Base-by-base conservation (phyloP, 2,888 invertebrate genomes). In the Argynnis bischoffii region DNA sequence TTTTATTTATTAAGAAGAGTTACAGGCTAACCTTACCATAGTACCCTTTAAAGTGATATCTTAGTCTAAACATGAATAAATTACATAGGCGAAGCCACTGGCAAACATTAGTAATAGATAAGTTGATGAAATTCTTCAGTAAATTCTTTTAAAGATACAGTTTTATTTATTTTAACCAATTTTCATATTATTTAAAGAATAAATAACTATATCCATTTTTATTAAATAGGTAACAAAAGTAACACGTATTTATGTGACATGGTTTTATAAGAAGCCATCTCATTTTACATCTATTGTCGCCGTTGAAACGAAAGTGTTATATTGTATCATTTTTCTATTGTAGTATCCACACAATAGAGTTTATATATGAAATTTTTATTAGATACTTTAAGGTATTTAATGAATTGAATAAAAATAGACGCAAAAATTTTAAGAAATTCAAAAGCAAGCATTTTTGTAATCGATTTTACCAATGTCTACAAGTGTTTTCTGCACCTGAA, bases 261-360 rank as follows among this genome's bases (percentile, higher is more conserved):
- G 57, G 46, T 57, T 47, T 57, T 47, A 47, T 47, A 57, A 57
- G 57, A 57, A 57, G 57, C 21, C 15, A 53, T 53, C 53, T 53
- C 57, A 65, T 59, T 65, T 65, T 47, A 53, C 53, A 26, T 65
- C 53, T 59, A 59, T 65, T 65, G 57, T 59, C 41, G 35, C 47
- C 51, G 46, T 59, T 57, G 65, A 26, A 54, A 65, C 47, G 59
- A 65, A 59, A 65, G 64, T 65, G 57, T 65, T 60, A 66, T 67
- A 67, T 56, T 67, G 59, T 67, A 54, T 57, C 57, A 59, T 47
- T 64, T 67, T 64, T 67, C 64, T 31, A 64, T 64, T 67, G 54
- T 67, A 54, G 35, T 57, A 46, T 56, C 35, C 63, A 55, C 57
- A 64, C 55, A 63, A 63, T 54, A 51, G 67, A 46, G 35, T 48